Evolutionary conservation across 1,140 invertebrate genomes (phyloP).

Genomic region (Trichogramma pretiosum): DNA sequence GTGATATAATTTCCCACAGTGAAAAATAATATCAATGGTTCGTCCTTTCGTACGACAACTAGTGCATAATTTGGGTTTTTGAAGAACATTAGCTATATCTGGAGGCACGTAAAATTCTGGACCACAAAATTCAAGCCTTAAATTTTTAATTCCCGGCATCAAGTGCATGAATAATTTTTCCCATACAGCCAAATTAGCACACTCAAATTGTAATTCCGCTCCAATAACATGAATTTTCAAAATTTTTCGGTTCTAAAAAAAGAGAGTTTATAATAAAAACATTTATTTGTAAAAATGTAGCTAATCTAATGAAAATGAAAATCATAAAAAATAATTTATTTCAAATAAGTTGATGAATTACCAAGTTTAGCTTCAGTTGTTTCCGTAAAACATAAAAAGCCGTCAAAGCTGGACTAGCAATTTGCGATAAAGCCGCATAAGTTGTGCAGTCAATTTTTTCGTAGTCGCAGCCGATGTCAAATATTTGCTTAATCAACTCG

Average conservation of each 20-base stretch:
- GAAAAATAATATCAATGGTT: slow-evolving; percentile 46
- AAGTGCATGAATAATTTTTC: slow-evolving; percentile 61
- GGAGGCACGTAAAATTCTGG: slow-evolving; percentile 52
- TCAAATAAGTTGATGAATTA: no score
- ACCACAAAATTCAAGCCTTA: slow-evolving; percentile 55
- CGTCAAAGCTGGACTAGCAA: slow-evolving; percentile 56
- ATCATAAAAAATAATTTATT: no score
- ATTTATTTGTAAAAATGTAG: no score
- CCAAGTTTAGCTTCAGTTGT: no score
- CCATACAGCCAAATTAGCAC: slow-evolving; percentile 58
- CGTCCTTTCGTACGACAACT: slow-evolving; percentile 40
- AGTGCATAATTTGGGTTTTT: slow-evolving; percentile 44
- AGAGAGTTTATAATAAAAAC: slow-evolving; percentile 1
- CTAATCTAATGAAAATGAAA: no score
- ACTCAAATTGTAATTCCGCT: slow-evolving; percentile 64
- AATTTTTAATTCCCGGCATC: slow-evolving; percentile 44
- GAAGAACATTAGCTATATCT: slow-evolving; percentile 45
- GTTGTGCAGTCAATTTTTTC: slow-evolving; percentile 51
- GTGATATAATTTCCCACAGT: slow-evolving; percentile 51
- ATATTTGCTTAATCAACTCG: slow-evolving; percentile 43
- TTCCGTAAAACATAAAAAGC: slow-evolving; percentile 48
- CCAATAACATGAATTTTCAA: slow-evolving; percentile 53
- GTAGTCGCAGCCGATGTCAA: slow-evolving; percentile 40
- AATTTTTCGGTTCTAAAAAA: slow-evolving; percentile 27
- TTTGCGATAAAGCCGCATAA: slow-evolving; percentile 54